Base-by-base conservation (phyloP, 2,888 invertebrate genomes). In the Itoplectis maculator region DNA sequence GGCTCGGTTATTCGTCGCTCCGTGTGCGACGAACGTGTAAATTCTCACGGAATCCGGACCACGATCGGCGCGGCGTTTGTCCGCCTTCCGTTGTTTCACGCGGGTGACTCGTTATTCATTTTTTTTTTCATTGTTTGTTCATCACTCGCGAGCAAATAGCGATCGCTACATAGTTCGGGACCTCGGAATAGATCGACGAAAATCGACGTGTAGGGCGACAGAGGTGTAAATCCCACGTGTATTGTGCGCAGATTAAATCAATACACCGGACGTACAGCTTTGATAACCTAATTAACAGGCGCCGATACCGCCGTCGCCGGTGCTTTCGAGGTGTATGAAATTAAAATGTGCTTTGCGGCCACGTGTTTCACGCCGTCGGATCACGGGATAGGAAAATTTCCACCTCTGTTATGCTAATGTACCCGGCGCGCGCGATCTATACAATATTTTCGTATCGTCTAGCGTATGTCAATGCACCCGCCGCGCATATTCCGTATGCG, bases 301-400 rank as follows among this genome's bases (percentile, higher is more conserved):
- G 37, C 35, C 23, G 6, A 29, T 11, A 35, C 15, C 5, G 8
- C 13, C 15, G 18, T 8, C 5, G 8, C 13, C 15, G 18, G 37
- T n/a, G n/a, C 37, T 35, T 35, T 59, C 11, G 1, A 15, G 15
- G 13, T n/a, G 5, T 51, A 7, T 37, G 59, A n/a, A 5, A 15
- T 42, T 40, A 6, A 11, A 63, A 37, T 11, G 59, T 59, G 35
- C 11, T 3, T 63, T n/a, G n/a, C 15, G 8, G 0, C 2, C 47
- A 66, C 65, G 49, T 49, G 66, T 4, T 49, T 66, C n/a, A 18
- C 6, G 18, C 2, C 37, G 35, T 4, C 42, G 18, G 20, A 40
- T 20, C 40, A 45, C 65, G 65, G 15, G 68, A 69, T 69, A 54
- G 40, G 69, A 69, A 69, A 69, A 54, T 54, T 54, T 54, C 54